Percentiles rank a stretch among this genome's conserved stretches.
Conservation (phyloP, 2,888 invertebrate species). For the Hylaea fasciaria region DNA sequence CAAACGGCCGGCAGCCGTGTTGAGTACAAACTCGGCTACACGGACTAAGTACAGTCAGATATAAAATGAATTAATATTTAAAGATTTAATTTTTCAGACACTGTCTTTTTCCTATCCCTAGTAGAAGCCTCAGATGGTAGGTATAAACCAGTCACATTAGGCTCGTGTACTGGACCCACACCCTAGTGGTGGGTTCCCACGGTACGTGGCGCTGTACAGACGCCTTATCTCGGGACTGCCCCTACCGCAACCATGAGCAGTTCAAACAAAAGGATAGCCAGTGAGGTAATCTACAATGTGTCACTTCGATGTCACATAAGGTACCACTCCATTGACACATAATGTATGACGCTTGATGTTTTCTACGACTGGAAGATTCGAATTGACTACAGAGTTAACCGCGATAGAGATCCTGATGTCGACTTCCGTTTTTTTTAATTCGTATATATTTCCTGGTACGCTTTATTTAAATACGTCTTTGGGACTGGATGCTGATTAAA, state of each 20-base stretch:
- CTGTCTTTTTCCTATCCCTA: too few relatives aligned
- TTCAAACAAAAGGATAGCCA: slow-evolving; percentile 55
- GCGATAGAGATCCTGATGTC: too few relatives aligned
- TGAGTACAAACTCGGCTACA: too few relatives aligned
- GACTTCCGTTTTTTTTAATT: too few relatives aligned
- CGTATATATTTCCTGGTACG: too few relatives aligned
- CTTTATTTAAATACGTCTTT: too few relatives aligned
- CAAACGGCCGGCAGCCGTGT: too few relatives aligned
- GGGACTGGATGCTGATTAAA: too few relatives aligned
- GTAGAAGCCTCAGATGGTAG: neutral
- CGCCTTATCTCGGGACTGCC: slow-evolving; percentile 46
- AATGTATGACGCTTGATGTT: neutral
- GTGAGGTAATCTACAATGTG: slow-evolving; percentile 44
- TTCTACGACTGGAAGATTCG: neutral
- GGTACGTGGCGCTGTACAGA: slow-evolving; percentile 38
- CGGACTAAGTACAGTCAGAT: too few relatives aligned
- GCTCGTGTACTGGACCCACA: neutral
- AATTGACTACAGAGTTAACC: too few relatives aligned
- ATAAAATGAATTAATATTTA: too few relatives aligned
- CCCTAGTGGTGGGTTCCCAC: slow-evolving; percentile 45
- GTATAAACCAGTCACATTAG: neutral
- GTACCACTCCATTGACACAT: neutral
- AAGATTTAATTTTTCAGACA: too few relatives aligned
- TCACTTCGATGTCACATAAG: slow-evolving; percentile 25
- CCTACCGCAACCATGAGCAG: slow-evolving; percentile 22